Evolutionary conservation across 2,113 vertebrate genomes (phyloP), one percentile per base, ranked within the genome.

Genomic region (Cebus imitator): DNA sequence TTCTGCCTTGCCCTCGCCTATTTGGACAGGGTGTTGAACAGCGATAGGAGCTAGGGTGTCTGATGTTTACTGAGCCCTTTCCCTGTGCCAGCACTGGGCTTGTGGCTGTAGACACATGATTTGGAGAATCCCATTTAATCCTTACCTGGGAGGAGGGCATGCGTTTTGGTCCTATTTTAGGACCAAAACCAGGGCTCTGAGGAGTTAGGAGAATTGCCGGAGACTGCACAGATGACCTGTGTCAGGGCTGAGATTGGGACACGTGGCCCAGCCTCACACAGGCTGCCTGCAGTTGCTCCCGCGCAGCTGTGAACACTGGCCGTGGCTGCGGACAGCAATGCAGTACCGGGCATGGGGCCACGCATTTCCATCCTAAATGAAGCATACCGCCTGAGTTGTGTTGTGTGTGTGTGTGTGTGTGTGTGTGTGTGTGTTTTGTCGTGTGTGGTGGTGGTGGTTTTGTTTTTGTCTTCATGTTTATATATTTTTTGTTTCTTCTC

Each of bases 11-110:
- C 70, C 45, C 68, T 21, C 23, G 52, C 37, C 50, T 4, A 21
- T 17, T 0, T 4, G 58, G 81, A 27, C 32, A 3, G 8, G 35
- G 5, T 0, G 35, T 4, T 2, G 68, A 52, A 37, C 14, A 66
- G 3, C 0, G 0, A 13, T 0, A 1, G 48, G 2, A 8, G 32
- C 73, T 23, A 1, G 0, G 0, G 1, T 0, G 3, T 16, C 32
- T 21, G 48, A 2, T 0, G 0, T 2, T 17, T 25, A 0, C 0
- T 0, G 27, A 43, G 88, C 43, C 35, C 0, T 1, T 45, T 8
- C 81, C 8, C 27, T 0, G 61, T 5, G 6, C 27, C 32, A 0
- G 45, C 11, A 2, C 90, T 1, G 25, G 75, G 12, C 61, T 35
- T 45, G 4, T 0, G 0, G 61, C 16, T 6, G 35, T 0, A 10